Conservation (phyloP, 2,113 vertebrate genomes). For the Micronycteris hirsuta region DNA sequence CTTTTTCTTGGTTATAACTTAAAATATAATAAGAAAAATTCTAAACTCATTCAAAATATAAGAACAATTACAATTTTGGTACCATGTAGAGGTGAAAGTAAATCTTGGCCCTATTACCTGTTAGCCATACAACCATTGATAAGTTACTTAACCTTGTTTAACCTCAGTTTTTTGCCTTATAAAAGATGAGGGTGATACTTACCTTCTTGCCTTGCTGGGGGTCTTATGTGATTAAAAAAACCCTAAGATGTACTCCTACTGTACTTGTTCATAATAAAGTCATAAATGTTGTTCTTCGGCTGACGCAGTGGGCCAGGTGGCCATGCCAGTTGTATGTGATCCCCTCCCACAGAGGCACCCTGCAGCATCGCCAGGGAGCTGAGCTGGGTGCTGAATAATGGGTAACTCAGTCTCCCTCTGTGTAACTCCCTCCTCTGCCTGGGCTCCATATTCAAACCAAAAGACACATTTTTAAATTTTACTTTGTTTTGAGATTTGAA, state of each 20-base stretch:
- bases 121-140: background rate
- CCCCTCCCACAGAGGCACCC: background rate
- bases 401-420: background rate
- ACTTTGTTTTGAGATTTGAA: background rate
- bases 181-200: background rate
- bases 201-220: background rate
- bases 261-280: background rate
- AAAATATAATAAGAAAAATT: background rate
- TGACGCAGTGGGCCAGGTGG: background rate
- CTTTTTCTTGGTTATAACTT: background rate
- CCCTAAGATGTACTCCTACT: background rate
- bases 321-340: background rate
- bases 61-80: background rate
- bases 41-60: background rate
- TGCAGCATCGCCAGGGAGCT: background rate
- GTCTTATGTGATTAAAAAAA: background rate
- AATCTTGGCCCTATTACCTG: background rate
- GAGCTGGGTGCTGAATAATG: background rate
- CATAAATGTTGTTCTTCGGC: background rate
- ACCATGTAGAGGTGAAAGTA: background rate
- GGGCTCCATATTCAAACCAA: background rate
- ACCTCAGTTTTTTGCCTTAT: background rate
- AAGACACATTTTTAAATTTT: background rate
- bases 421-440: background rate
- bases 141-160: background rate